phyloP scores from a whole-genome alignment of 2,113 vertebrate species.

The Pachypanchax playfairii region DNA sequence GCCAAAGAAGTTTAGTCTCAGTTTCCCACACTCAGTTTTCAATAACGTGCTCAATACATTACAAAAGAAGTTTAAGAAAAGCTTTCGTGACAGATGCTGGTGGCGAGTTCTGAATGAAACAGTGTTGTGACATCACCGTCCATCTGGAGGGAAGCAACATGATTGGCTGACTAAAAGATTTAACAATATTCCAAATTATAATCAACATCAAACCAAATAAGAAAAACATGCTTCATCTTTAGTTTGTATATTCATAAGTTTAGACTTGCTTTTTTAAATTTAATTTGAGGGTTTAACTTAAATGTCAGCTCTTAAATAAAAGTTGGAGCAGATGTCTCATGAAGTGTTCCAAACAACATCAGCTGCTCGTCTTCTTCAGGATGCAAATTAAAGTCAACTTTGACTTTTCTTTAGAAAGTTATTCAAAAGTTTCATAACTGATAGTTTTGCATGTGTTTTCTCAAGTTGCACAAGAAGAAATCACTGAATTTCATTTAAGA shows the following conservation, averaged over 20 bases:
- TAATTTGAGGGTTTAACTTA: neutral
- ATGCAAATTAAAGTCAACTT: neutral
- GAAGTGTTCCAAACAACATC: neutral
- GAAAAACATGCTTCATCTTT: neutral
- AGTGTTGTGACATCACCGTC: slow-evolving; percentile 35
- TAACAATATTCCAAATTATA: neutral
- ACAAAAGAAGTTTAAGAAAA: slow-evolving; percentile 26
- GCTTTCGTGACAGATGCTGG: slow-evolving; percentile 12
- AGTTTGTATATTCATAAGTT: neutral
- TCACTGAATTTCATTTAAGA: too few relatives aligned
- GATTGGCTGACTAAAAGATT: neutral
- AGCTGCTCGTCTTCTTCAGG: neutral
- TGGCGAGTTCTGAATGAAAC: slow-evolving; percentile 27
- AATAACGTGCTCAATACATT: neutral
- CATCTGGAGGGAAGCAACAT: slow-evolving; percentile 58
- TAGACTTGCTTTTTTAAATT: neutral
- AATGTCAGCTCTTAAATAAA: neutral
- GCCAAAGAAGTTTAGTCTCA: neutral
- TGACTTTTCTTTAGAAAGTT: neutral
- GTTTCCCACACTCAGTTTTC: slow-evolving; percentile 1
- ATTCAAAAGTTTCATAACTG: neutral
- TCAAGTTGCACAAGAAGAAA: too few relatives aligned
- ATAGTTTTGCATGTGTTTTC: neutral
- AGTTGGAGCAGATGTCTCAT: neutral
- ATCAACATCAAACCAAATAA: neutral